Percentiles rank a stretch among this genome's conserved stretches.
Conservation (phyloP, 2,797 vertebrate genomes). For the Onychomys arenicola region DNA sequence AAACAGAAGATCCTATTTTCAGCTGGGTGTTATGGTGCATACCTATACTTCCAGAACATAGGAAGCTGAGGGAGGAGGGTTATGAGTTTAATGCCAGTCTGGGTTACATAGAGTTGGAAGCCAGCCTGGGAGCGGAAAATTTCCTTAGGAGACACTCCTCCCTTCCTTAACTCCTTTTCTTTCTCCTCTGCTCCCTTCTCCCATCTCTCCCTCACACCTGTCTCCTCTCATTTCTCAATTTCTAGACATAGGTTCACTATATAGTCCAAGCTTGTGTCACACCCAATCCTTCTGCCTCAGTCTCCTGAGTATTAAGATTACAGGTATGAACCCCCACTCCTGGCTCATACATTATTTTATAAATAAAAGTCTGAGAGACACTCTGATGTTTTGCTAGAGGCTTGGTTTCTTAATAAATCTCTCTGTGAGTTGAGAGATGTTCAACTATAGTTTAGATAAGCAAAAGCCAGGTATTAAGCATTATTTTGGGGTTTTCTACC, state of each 20-base stretch:
- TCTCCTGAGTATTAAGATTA: neutral
- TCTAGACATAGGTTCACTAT: neutral
- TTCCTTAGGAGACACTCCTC: neutral
- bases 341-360: neutral
- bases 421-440: neutral
- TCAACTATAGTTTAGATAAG: constrained; percentile 10
- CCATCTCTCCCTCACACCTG: neutral
- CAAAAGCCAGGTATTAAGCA: neutral
- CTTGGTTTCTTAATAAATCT: neutral
- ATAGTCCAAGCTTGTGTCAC: neutral
- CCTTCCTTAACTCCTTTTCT: no score
- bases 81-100: neutral
- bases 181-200: neutral
- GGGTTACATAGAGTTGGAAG: neutral
- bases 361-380: constrained; percentile 1
- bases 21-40: neutral
- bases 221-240: neutral
- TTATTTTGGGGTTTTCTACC: neutral
- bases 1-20: constrained; percentile 21
- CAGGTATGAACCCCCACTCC: neutral
- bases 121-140: neutral
- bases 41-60: neutral
- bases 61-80: neutral
- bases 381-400: neutral
- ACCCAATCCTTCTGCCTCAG: neutral